Conservation (phyloP, 1,140 invertebrate genomes). For the Nixonia krombeini region DNA sequence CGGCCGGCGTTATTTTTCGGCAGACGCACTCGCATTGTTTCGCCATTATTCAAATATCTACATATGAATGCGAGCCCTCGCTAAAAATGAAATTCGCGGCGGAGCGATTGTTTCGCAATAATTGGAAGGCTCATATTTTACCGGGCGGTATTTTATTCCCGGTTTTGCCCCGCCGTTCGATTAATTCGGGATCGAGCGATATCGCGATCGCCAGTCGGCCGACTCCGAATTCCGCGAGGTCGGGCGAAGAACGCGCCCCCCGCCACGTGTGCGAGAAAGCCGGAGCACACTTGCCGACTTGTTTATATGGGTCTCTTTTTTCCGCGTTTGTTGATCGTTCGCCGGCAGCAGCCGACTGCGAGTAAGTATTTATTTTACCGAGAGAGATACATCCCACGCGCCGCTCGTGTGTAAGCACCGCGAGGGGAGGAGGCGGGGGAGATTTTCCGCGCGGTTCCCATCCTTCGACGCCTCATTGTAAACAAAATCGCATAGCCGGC, state of each 20-base stretch:
- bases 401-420: background rate
- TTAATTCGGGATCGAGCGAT: too few species aligned
- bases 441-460: constrained; percentile 7
- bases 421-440: background rate
- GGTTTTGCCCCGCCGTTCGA: background rate
- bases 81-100: background rate
- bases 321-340: constrained; percentile 2
- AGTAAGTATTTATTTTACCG: constrained; percentile 2
- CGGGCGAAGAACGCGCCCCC: too few species aligned
- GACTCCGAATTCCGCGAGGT: too few species aligned
- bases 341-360: background rate
- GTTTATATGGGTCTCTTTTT: constrained; percentile 7
- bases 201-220: too few species aligned
- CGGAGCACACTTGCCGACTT: too few species aligned
- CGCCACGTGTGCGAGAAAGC: too few species aligned
- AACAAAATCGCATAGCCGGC: background rate
- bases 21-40: background rate
- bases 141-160: background rate
- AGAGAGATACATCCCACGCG: constrained; percentile 7
- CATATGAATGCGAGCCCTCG: background rate
- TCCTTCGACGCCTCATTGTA: background rate
- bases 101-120: constrained; percentile 9
- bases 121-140: constrained; percentile 6
- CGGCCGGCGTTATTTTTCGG: background rate
- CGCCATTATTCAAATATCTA: constrained; percentile 1